Base-by-base conservation (phyloP, 2,113 vertebrate species). In the Verasper variegatus region DNA sequence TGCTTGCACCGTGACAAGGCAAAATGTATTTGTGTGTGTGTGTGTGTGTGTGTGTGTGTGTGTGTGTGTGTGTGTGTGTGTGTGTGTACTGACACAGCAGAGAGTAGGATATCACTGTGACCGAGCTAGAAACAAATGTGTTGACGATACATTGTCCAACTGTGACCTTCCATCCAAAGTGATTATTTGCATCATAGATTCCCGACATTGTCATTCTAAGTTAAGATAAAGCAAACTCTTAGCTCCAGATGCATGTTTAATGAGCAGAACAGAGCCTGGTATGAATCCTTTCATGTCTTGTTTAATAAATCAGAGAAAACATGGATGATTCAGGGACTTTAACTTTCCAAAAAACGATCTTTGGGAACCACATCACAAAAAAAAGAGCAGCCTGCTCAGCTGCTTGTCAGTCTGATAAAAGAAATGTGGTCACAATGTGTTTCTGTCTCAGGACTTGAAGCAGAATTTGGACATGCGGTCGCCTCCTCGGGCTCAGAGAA, bases 1-100 rank as follows among this genome's bases (percentile, higher is more conserved):
- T 65, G 65, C 78, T 74, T 84, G 68, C 51, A 17, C 77, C 72
- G 78, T 90, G 88, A 85, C 80, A 68, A n/a, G 54, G 75, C 77
- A 79, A 31, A 71, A 71, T 60, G 20, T 76, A 12, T 81, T n/a
- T 42, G 40, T 26, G 69, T 75, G 65, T 76, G 23, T 60, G 18
- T 76, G 17, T 83, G 23, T 60, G 18, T 76, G 17, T 83, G 23
- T 60, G 18, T 76, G 17, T 83, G 23, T 60, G 20, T 76, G 17
- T 83, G 23, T 60, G 20, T 76, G 17, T 83, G 23, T 60, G 20
- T 76, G 13, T 83, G 23, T 60, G 20, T 76, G 17, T 83, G 24
- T 42, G 2, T 42, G 40, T 42, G 12, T 42, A 42, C 3, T 13
- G 40, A 42, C 40, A 42, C 40, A 42, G 40, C 12, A 42, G 40